phyloP scores from a whole-genome alignment of 2,888 invertebrate genomes.

The Zele albiditarsus region DNA sequence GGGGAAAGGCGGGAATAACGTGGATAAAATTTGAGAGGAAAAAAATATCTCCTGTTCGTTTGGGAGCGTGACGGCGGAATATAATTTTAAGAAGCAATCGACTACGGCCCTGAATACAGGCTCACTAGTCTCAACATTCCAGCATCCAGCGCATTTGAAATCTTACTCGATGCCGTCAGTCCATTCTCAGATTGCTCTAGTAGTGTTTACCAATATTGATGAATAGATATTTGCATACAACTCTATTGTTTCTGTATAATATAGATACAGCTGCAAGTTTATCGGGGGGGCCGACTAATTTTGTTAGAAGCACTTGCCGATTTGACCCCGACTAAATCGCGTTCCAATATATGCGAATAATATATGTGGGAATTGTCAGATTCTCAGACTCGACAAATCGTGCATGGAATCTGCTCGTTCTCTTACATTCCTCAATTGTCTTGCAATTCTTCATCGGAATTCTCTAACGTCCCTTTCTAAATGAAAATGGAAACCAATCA shows the following conservation, averaged over 20 bases:
- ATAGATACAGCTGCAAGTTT: not conserved
- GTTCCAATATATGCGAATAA: not conserved
- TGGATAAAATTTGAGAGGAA: too few species aligned
- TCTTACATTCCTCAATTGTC: not conserved
- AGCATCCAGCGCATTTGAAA: not conserved
- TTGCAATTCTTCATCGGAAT: not conserved
- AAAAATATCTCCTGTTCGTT: too few species aligned
- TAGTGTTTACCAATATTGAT: not conserved
- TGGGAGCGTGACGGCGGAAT: too few species aligned
- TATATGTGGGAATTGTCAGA: not conserved
- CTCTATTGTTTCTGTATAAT: too few species aligned
- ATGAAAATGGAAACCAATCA: not conserved
- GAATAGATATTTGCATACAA: not conserved
- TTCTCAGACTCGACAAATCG: not conserved
- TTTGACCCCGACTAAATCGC: not conserved
- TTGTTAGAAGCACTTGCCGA: not conserved
- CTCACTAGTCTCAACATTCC: conserved; percentile 18
- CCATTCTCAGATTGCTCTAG: not conserved
- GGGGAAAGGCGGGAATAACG: too few species aligned
- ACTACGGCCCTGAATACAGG: conserved; percentile 21
- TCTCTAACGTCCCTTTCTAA: not conserved
- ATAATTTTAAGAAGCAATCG: not conserved
- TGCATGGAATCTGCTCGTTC: not conserved
- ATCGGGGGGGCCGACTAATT: not conserved
- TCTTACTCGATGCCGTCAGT: not conserved